Conservation (phyloP, 2,888 invertebrate species). For the Noctua janthe region DNA sequence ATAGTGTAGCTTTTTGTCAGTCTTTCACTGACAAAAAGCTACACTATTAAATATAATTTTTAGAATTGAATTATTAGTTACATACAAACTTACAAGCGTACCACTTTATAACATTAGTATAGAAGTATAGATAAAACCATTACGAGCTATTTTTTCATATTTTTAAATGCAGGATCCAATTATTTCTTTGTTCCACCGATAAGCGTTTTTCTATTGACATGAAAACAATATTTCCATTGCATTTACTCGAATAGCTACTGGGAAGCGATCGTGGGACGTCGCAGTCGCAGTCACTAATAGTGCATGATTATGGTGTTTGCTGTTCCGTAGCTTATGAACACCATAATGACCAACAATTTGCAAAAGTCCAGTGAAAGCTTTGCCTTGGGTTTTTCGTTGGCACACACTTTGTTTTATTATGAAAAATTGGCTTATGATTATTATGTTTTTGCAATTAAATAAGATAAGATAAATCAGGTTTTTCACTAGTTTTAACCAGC, state of each 20-base stretch:
- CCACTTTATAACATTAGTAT: no score
- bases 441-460: not conserved
- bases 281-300: slow-evolving; percentile 33
- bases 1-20: no score
- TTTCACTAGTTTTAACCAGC: no score
- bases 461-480: not conserved
- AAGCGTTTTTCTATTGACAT: not conserved
- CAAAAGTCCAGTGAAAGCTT: slow-evolving; percentile 20
- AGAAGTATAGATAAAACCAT: no score
- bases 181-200: not conserved
- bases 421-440: not conserved
- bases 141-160: not conserved
- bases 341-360: slow-evolving; percentile 44
- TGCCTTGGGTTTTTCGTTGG: not conserved
- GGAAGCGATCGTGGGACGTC: slow-evolving; percentile 54
- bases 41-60: no score
- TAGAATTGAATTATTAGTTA: no score
- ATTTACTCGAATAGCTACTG: slow-evolving; percentile 31
- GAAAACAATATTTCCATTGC: slow-evolving; percentile 18
- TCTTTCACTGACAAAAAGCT: no score
- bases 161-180: not conserved
- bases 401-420: not conserved
- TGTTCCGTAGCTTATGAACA: slow-evolving; percentile 51
- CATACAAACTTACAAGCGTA: no score
- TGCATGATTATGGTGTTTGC: slow-evolving; percentile 37